Evolutionary conservation across 2,888 invertebrate species (phyloP).

Genomic region (Rotaria socialis): DNA sequence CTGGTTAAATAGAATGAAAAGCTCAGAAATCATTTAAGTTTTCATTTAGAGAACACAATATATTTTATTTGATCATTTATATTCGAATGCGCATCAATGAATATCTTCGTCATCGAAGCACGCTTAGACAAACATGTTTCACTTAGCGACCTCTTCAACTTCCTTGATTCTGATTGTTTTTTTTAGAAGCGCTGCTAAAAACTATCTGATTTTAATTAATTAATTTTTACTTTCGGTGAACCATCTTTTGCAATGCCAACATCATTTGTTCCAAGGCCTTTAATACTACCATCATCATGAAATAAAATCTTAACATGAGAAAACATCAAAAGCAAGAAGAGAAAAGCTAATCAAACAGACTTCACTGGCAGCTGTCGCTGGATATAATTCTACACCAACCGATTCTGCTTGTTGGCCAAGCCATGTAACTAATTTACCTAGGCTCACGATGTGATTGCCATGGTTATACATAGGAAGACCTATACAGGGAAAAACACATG

Average conservation of each 20-base stretch:
- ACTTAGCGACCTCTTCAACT: too few species aligned
- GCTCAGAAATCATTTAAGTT: too few species aligned
- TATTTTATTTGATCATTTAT: too few species aligned
- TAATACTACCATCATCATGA: conserved; percentile 84
- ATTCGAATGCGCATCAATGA: too few species aligned
- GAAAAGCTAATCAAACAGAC: conserved; percentile 56
- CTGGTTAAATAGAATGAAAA: too few species aligned
- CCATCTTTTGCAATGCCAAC: conserved; percentile 97
- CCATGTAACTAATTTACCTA: conserved; percentile 92
- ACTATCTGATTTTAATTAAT: too few species aligned
- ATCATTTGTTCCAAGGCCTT: conserved; percentile 92
- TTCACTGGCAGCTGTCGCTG: conserved; percentile 79
- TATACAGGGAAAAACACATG: conserved; percentile 52
- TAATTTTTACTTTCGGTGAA: conserved; percentile 78
- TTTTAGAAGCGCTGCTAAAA: too few species aligned
- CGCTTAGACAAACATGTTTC: too few species aligned
- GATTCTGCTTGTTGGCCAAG: conserved; percentile 91
- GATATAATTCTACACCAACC: conserved; percentile 87
- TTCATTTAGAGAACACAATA: too few species aligned
- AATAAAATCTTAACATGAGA: conserved; percentile 64
- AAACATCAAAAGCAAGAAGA: background rate
- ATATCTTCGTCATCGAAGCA: too few species aligned
- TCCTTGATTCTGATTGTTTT: too few species aligned
- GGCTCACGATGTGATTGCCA: conserved; percentile 89
- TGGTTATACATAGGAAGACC: conserved; percentile 85